These are phyloP conservation scores for Aphodius sticticus DNA, from an alignment of 2,888 invertebrate genomes.

Conservation along the genomic window DNA sequence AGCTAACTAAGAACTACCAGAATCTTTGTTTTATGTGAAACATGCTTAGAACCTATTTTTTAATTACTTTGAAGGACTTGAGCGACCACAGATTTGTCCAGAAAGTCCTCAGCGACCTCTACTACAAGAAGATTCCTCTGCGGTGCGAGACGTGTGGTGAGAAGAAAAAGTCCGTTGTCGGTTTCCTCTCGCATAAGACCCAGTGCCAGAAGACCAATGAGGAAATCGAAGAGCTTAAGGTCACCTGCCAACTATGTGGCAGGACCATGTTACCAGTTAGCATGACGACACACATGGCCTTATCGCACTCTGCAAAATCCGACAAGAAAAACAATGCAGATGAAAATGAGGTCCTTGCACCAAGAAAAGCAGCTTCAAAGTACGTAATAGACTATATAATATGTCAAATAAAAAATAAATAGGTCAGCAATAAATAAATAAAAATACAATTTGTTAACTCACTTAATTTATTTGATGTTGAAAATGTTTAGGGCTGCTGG, in stretches of 20 bases:
- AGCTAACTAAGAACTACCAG: background rate
- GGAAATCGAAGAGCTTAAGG: constrained; percentile 39
- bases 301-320: constrained; percentile 53
- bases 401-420: background rate
- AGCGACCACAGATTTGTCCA: constrained; percentile 61
- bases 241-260: constrained; percentile 41
- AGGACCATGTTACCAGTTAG: constrained; percentile 66
- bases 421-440: background rate
- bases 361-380: constrained; percentile 61
- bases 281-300: constrained; percentile 65
- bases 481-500: background rate
- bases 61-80: constrained; percentile 61
- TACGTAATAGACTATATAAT: constrained; percentile 43
- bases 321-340: background rate
- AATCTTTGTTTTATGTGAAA: background rate
- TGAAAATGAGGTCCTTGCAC: constrained; percentile 43
- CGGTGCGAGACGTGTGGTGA: constrained; percentile 65
- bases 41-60: constrained; percentile 11
- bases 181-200: constrained; percentile 66
- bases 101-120: constrained; percentile 60
- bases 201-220: constrained; percentile 39
- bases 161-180: constrained; percentile 63
- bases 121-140: constrained; percentile 58
- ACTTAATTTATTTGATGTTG: too few relatives aligned
- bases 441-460: background rate